Conservation (phyloP, 2,888 invertebrate species). For the Tetheella fluctuosa region DNA sequence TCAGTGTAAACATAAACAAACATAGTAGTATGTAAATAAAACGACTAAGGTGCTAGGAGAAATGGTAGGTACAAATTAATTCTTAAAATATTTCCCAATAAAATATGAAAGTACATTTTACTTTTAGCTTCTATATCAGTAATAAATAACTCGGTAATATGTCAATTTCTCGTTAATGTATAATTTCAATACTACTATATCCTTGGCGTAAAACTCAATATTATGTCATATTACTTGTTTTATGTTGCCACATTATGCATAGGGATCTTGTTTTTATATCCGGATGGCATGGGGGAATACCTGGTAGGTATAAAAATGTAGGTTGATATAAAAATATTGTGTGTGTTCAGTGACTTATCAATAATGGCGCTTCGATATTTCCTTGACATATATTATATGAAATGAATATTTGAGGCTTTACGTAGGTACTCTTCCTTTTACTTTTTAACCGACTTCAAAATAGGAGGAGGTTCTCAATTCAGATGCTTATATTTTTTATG, state of each 20-base stretch:
- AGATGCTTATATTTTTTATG: no score
- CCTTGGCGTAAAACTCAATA: conserved; percentile 18
- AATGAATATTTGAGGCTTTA: not conserved
- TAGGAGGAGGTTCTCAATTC: no score
- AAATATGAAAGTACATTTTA: not conserved
- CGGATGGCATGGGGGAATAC: conserved; percentile 17
- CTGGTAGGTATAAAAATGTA: conserved; percentile 11
- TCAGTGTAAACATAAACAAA: no score
- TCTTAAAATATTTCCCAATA: no score
- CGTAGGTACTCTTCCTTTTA: no score
- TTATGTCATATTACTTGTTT: conserved; percentile 26
- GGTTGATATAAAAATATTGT: conserved; percentile 3
- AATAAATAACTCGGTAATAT: conserved; percentile 13
- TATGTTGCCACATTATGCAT: conserved; percentile 29
- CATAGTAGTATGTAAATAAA: no score
- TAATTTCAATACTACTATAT: conserved; percentile 14
- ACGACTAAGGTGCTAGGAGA: no score
- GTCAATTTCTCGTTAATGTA: conserved; percentile 13
- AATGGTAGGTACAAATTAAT: not conserved
- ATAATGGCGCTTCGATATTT: not conserved
- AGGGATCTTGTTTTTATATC: conserved; percentile 23
- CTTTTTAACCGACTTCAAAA: no score
- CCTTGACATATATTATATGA: not conserved
- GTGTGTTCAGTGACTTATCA: conserved; percentile 5
- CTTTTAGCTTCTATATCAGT: not conserved